Evolutionary conservation across 2,888 invertebrate genomes (phyloP).

Genomic region (Sesamia inferens): DNA sequence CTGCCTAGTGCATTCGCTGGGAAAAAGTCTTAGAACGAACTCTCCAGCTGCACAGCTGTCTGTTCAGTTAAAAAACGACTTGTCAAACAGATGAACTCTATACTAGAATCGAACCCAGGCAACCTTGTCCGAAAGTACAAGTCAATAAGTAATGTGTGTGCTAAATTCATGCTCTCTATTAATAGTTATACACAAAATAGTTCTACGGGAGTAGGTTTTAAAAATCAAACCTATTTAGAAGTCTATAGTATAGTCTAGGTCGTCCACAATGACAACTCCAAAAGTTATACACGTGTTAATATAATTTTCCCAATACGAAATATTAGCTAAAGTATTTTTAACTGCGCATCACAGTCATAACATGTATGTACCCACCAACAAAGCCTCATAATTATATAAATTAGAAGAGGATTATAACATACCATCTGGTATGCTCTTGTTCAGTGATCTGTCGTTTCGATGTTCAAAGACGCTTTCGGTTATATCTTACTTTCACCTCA

Average conservation of each 20-base stretch:
- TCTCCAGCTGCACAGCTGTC: too few species aligned
- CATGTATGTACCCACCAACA: conserved; percentile 63
- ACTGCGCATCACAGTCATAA: conserved; percentile 66
- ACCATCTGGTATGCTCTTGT: conserved; percentile 70
- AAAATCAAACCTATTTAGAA: conserved; percentile 4
- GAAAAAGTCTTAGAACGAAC: background rate
- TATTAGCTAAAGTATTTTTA: background rate
- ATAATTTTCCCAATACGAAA: background rate
- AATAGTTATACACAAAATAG: conserved; percentile 7
- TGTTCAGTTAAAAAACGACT: background rate
- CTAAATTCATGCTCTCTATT: conserved; percentile 4
- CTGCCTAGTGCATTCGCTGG: too few species aligned
- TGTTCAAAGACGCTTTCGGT: conserved; percentile 40
- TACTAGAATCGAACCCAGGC: conserved; percentile 8
- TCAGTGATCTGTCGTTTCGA: conserved; percentile 67
- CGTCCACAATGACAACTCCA: conserved; percentile 11
- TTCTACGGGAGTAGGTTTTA: background rate
- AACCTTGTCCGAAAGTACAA: background rate
- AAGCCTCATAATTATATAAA: conserved; percentile 67
- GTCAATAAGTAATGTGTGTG: conserved; percentile 8
- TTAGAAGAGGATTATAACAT: conserved; percentile 66
- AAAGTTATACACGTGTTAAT: background rate
- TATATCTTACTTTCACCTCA: conserved; percentile 3
- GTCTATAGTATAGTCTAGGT: conserved; percentile 12
- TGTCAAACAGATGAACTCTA: background rate